These are phyloP conservation scores for Oryzias curvinotus DNA, from an alignment of 2,113 vertebrate species.

Conservation along the genomic window DNA sequence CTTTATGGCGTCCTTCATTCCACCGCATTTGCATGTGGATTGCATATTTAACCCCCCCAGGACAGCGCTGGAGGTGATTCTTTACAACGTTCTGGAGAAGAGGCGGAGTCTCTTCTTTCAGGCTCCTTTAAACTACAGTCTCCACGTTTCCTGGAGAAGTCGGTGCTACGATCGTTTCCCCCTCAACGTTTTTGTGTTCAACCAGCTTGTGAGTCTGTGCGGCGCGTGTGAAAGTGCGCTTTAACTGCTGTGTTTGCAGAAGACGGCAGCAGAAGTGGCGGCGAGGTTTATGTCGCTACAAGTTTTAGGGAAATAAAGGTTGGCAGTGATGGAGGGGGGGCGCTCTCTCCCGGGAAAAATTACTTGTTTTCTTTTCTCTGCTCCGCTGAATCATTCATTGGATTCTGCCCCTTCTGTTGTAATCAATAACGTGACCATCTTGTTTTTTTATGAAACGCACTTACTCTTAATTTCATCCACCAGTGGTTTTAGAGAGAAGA, in stretches of 20 bases:
- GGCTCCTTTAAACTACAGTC: not conserved
- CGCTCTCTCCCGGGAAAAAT: slow-evolving; percentile 87
- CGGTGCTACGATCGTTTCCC: too few relatives aligned
- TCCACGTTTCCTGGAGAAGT: too few relatives aligned
- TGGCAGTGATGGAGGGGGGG: slow-evolving; percentile 88
- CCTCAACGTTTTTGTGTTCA: too few relatives aligned
- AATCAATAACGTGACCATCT: slow-evolving; percentile 99
- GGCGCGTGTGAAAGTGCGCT: not conserved
- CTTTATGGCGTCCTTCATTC: slow-evolving; percentile 58
- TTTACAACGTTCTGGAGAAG: slow-evolving; percentile 13
- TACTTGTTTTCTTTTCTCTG: slow-evolving; percentile 98
- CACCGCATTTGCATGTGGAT: slow-evolving; percentile 63
- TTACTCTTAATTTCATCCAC: slow-evolving; percentile 99
- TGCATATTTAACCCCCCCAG: slow-evolving; percentile 48
- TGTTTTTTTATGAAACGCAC: slow-evolving; percentile 99
- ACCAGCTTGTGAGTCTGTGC: too few relatives aligned
- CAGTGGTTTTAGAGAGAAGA: slow-evolving; percentile 99
- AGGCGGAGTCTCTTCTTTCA: not conserved
- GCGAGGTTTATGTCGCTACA: slow-evolving; percentile 86
- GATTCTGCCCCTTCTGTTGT: slow-evolving; percentile 97
- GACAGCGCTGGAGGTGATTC: not conserved
- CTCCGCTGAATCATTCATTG: slow-evolving; percentile 97
- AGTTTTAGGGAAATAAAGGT: slow-evolving; percentile 88
- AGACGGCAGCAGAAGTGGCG: slow-evolving; percentile 65
- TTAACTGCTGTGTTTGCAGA: slow-evolving; percentile 57